These are phyloP conservation scores for Cichlasoma orientale DNA, from an alignment of 2,797 vertebrate genomes.

Conservation along the genomic window DNA sequence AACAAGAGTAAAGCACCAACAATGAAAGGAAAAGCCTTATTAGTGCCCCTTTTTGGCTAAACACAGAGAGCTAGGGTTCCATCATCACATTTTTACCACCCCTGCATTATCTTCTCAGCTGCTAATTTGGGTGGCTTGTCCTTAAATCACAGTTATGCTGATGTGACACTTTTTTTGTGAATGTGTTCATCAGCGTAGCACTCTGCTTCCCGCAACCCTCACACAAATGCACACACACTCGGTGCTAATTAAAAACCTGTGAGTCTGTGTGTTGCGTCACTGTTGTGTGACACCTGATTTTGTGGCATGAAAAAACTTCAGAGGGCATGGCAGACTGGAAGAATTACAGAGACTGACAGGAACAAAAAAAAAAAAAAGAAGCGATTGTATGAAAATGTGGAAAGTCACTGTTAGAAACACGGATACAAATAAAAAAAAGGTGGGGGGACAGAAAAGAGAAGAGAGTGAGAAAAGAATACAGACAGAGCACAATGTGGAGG, in stretches of 20 bases:
- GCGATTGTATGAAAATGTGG: constrained; percentile 20
- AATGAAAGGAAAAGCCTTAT: constrained; percentile 27
- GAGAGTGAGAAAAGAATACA: constrained; percentile 2
- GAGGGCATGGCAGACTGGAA: constrained; percentile 1
- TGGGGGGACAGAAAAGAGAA: background rate
- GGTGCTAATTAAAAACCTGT: constrained; percentile 61
- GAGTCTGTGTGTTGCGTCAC: constrained; percentile 50
- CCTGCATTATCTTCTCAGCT: constrained; percentile 44
- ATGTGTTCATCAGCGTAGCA: constrained; percentile 51
- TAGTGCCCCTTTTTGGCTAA: constrained; percentile 19
- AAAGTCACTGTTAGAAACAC: constrained; percentile 9
- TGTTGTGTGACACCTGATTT: constrained; percentile 54
- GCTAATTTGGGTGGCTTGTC: constrained; percentile 53
- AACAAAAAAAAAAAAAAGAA: background rate
- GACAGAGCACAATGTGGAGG: constrained; percentile 14
- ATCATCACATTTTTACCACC: constrained; percentile 42
- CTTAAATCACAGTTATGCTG: constrained; percentile 60
- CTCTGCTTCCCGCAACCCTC: constrained; percentile 43
- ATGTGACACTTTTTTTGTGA: constrained; percentile 62
- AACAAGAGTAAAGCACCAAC: constrained; percentile 16
- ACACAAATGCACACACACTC: constrained; percentile 35
- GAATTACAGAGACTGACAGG: constrained; percentile 10
- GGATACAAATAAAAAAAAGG: background rate
- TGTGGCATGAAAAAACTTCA: constrained; percentile 14
- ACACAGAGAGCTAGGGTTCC: constrained; percentile 28